phyloP scores from a whole-genome alignment of 1,140 invertebrate genomes.

The Pectinophora gossypiella region DNA sequence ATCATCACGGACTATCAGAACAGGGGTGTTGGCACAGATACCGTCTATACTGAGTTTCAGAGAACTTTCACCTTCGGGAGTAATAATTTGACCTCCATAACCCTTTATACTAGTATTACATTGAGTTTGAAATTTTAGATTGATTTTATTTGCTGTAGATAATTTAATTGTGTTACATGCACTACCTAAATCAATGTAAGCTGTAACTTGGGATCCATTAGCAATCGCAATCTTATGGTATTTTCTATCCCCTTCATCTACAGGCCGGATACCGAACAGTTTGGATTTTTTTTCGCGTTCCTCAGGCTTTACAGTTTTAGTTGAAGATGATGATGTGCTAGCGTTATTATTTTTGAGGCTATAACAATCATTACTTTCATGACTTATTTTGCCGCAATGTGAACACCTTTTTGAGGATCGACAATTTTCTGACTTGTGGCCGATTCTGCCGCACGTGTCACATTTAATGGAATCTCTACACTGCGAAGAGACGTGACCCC shows the following conservation, averaged over 20 bases:
- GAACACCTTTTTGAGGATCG: not conserved
- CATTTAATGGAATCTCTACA: not conserved
- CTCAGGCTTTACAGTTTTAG: not conserved
- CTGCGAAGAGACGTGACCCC: not conserved
- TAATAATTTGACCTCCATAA: not conserved
- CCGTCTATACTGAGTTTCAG: not conserved
- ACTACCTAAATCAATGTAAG: conserved; percentile 5
- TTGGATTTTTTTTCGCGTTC: not conserved
- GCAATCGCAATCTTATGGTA: not conserved
- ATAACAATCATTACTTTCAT: not conserved
- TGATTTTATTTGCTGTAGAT: not conserved
- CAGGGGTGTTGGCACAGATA: not conserved
- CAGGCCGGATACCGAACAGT: not conserved
- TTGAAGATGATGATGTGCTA: not conserved
- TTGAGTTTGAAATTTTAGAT: not conserved
- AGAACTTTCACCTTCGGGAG: not conserved
- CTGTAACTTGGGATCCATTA: not conserved
- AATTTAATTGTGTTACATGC: conserved; percentile 4
- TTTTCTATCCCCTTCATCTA: not conserved
- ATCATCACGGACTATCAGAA: not conserved
- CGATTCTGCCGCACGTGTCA: not conserved
- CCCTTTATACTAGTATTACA: not conserved
- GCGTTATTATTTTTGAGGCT: not conserved
- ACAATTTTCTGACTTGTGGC: not conserved
- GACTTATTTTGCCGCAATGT: not conserved